These are phyloP conservation scores for Pandemis heparana DNA, from an alignment of 2,888 invertebrate species.

Conservation along the genomic window DNA sequence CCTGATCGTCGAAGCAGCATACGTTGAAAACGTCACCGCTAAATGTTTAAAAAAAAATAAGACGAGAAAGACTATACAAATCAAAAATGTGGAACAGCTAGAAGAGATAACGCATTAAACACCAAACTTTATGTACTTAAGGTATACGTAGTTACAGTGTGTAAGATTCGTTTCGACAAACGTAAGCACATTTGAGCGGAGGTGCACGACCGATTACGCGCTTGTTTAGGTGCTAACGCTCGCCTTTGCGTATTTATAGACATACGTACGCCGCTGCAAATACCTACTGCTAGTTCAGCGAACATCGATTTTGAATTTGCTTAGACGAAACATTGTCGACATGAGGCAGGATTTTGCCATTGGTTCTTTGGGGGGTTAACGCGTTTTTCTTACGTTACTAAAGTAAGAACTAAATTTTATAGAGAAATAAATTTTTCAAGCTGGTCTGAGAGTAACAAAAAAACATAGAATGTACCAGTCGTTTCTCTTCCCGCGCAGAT, in stretches of 20 bases:
- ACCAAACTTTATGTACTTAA: background rate
- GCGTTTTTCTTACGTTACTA: background rate
- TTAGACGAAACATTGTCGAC: background rate
- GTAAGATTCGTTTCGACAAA: conserved; percentile 34
- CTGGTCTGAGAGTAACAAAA: too few relatives aligned
- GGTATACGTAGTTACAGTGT: conserved; percentile 3
- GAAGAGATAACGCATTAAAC: background rate
- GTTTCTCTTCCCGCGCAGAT: too few relatives aligned
- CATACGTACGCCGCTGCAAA: conserved; percentile 1
- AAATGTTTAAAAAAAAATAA: too few relatives aligned
- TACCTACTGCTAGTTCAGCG: conserved; percentile 11
- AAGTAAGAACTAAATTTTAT: too few relatives aligned
- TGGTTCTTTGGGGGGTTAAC: background rate
- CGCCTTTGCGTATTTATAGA: conserved; percentile 35
- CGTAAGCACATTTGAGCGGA: conserved; percentile 29
- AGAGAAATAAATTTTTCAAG: too few relatives aligned
- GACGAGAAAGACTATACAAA: too few relatives aligned
- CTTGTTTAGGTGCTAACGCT: conserved; percentile 41
- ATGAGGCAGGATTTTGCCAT: background rate
- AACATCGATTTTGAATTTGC: conserved; percentile 7
- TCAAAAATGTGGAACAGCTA: background rate
- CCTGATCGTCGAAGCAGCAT: too few relatives aligned
- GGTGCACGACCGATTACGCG: conserved; percentile 43
- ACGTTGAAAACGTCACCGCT: too few relatives aligned
- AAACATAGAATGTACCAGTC: too few relatives aligned